Conservation (phyloP, 1,140 invertebrate species). For the Listronotus oregonensis region DNA sequence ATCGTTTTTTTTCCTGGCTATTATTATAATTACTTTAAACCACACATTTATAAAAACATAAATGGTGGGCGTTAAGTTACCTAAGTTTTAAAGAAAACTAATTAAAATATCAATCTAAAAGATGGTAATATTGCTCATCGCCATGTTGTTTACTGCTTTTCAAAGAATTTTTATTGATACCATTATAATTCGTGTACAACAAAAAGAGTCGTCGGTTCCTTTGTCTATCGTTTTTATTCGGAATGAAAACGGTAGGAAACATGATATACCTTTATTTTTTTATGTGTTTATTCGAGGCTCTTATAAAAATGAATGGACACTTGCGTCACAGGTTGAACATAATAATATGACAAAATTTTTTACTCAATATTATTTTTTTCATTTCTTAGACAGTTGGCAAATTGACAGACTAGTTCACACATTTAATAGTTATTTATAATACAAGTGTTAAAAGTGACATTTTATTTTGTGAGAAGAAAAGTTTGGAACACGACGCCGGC, state of each 20-base stretch:
- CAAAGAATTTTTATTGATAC: conserved; percentile 25
- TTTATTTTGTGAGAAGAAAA: no score
- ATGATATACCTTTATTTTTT: conserved; percentile 13
- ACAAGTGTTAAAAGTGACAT: no score
- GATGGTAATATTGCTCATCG: conserved; percentile 2
- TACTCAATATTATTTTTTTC: no score
- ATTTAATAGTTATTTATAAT: no score
- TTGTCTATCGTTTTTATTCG: conserved; percentile 14
- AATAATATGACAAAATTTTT: no score
- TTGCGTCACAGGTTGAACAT: no score
- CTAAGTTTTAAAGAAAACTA: conserved; percentile 5
- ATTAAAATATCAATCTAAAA: conserved; percentile 19
- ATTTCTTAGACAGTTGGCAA: no score
- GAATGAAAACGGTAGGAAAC: conserved; percentile 20
- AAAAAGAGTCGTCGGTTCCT: conserved; percentile 14
- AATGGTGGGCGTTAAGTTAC: conserved; percentile 12
- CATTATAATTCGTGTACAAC: conserved; percentile 10
- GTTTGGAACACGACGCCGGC: no score
- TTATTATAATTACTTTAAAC: no score
- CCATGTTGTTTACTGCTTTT: conserved; percentile 9
- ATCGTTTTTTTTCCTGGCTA: no score
- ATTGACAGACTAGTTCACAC: no score
- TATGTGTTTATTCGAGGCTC: conserved; percentile 1
- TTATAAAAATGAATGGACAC: background rate
- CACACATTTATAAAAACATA: background rate